Evolutionary conservation across 2,888 invertebrate species (phyloP), one percentile per base, ranked within the genome.

Genomic region (Plutella xylostella): DNA sequence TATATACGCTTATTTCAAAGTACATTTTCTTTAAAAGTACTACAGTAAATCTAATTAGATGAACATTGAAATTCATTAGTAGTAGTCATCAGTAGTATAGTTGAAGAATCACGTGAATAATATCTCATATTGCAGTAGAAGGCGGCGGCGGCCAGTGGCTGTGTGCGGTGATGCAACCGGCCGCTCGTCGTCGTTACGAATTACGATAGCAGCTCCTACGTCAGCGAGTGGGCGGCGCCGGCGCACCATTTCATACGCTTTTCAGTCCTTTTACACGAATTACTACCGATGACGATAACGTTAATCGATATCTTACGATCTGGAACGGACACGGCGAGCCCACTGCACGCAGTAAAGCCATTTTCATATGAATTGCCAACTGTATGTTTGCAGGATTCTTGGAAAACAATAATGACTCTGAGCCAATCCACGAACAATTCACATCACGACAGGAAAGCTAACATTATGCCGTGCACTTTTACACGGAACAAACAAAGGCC

Each of bases 381-480:
- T 14, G 25, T 19, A 39, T 22, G 17, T 39, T 39, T 19, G 42
- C 19, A 25, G 34, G 47, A 56, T 71, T 71, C 68, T 65, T 48
- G 61, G 68, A 65, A 69, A 58, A 55, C 58, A 60, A 60, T 68
- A 66, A 66, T 63, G 60, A 62, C 62, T 39, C 19, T 22, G 17
- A 30, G 20, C 34, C 42, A 42, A 42, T 42, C 30, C 42, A 34
- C 22, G 42, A 22, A 22, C 22, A 34, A 28, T 41, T 58, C 56
- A 54, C 54, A 57, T 59, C 65, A 63, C 64, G 64, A 64, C 61
- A 57, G 56, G 51, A 54, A 51, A 50, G 48, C 56, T 55, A 51
- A 54, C 54, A 52, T 55, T 61, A 58, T 62, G 57, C 56, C 53
- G 49, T 53, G 55, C 57, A 57, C 56, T 60, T 58, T 60, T 56